Percentiles rank a stretch among this genome's conserved stretches.
These are phyloP conservation scores for Caenorhabditis elegans DNA, from an alignment of 1,140 invertebrate genomes.

Conservation along the genomic window DNA sequence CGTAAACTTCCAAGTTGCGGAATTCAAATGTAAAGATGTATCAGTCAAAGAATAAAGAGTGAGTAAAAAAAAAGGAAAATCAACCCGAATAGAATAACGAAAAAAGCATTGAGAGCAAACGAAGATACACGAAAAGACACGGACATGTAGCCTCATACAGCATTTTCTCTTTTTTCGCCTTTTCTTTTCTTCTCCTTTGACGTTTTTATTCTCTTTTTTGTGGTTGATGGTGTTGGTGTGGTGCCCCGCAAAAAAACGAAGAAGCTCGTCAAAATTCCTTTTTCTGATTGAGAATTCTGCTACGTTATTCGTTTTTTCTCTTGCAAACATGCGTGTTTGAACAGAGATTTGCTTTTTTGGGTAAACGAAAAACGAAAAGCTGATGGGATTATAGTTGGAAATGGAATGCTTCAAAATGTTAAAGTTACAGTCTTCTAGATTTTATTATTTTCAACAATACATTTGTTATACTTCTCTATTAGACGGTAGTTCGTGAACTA, in stretches of 20 bases:
- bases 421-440: too few relatives aligned
- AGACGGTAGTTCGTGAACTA: too few relatives aligned
- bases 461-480: too few relatives aligned
- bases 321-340: neutral
- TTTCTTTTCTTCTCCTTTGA: neutral
- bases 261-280: conserved; percentile 20
- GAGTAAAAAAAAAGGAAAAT: neutral
- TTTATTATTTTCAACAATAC: too few relatives aligned
- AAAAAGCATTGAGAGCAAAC: neutral
- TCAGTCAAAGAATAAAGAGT: neutral
- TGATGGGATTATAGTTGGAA: neutral
- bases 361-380: neutral
- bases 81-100: conserved; percentile 15
- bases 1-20: too few relatives aligned
- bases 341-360: too few relatives aligned
- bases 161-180: neutral
- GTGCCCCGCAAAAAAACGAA: neutral
- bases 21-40: too few relatives aligned
- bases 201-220: conserved; percentile 18
- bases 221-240: neutral
- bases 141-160: neutral
- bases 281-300: conserved; percentile 7
- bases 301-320: neutral
- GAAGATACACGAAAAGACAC: neutral
- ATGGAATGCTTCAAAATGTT: too few relatives aligned